phyloP scores from a whole-genome alignment of 2,888 invertebrate species.

The Drosophila putrida region DNA sequence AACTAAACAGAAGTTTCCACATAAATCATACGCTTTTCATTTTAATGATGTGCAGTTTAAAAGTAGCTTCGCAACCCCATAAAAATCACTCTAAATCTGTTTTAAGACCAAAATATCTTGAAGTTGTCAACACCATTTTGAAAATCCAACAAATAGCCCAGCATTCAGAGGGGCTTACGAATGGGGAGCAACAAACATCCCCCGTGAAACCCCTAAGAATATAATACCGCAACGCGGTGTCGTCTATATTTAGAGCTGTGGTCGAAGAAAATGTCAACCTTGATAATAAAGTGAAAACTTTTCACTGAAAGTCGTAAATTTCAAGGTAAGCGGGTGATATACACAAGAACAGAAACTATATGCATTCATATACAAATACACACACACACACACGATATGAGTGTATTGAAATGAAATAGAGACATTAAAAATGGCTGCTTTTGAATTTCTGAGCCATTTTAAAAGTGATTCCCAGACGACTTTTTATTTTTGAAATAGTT shows the following conservation, averaged over 20 bases:
- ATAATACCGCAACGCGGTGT: conserved; percentile 32
- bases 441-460: conserved; percentile 35
- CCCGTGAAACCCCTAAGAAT: conserved; percentile 18
- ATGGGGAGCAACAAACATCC: conserved; percentile 25
- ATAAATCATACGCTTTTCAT: conserved; percentile 23
- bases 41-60: conserved; percentile 8
- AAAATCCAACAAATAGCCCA: conserved; percentile 45
- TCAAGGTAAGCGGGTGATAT: conserved; percentile 62
- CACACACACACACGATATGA: background rate
- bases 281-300: conserved; percentile 55
- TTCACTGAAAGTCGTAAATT: conserved; percentile 60
- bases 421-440: conserved; percentile 59
- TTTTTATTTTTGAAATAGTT: conserved; percentile 53
- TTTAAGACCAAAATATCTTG: conserved; percentile 36
- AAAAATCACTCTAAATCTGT: conserved; percentile 22
- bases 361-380: background rate
- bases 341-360: conserved; percentile 11
- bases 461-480: conserved; percentile 41
- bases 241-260: conserved; percentile 51
- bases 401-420: conserved; percentile 12
- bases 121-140: conserved; percentile 67
- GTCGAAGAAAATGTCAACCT: conserved; percentile 46
- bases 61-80: background rate
- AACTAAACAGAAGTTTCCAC: no score
- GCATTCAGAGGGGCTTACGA: conserved; percentile 27